Percentiles rank a stretch among this genome's conserved stretches.
Evolutionary conservation across 92 coral and sea anemone genomes (phyloP).

Genomic region (Epizoanthus fatuus): DNA sequence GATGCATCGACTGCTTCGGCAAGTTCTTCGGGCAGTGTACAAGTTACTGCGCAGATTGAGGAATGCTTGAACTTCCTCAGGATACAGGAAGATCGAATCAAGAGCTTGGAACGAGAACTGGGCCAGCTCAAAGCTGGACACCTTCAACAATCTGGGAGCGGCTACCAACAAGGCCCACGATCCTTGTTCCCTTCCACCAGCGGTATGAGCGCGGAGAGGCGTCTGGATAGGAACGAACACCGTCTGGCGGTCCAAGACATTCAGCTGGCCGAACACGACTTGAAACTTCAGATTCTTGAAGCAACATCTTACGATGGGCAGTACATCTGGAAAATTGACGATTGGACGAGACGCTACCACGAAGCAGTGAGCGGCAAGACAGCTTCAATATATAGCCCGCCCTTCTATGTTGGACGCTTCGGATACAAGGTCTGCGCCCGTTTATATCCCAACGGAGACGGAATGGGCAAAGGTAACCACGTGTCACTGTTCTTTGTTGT

Average conservation of each 20-base stretch:
- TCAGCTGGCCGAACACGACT: constrained; percentile 71
- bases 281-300: constrained; percentile 63
- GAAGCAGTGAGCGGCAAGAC: constrained; percentile 83
- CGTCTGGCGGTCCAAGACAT: constrained; percentile 71
- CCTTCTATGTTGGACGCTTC: constrained; percentile 89
- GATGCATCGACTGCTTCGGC: not conserved
- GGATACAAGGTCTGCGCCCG: constrained; percentile 91
- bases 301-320: constrained; percentile 77
- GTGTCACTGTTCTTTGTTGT: constrained; percentile 89
- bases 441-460: constrained; percentile 84
- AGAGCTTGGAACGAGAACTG: constrained; percentile 44
- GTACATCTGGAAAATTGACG: constrained; percentile 90
- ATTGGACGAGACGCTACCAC: constrained; percentile 71
- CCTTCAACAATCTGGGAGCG: not conserved
- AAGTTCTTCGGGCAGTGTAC: not conserved
- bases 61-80: constrained; percentile 44
- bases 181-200: not conserved
- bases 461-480: constrained; percentile 87
- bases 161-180: not conserved
- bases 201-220: constrained; percentile 43
- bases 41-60: constrained; percentile 42
- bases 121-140: constrained; percentile 14
- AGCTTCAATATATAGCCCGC: constrained; percentile 86
- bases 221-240: constrained; percentile 73
- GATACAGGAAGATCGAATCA: constrained; percentile 21